Base-by-base conservation (phyloP, 2,797 vertebrate species). In the Nyctibius grandis region DNA sequence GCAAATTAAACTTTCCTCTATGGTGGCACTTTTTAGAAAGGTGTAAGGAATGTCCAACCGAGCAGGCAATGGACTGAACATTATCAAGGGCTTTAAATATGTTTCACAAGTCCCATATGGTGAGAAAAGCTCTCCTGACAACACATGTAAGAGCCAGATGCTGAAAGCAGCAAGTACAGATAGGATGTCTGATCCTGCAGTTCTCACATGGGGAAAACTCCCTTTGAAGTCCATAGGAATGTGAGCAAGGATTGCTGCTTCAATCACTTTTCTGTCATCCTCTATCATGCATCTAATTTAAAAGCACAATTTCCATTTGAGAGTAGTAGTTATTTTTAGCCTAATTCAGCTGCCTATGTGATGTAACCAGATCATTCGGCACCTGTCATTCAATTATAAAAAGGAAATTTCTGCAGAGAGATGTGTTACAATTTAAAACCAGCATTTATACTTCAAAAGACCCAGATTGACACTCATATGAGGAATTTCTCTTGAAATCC, bases 51-150 rank as follows among this genome's bases (percentile, higher is more conserved):
- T 84, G 44, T 28, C 88, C 82, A 88, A 10, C 2, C 3, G 88
- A 91, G 34, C n/a, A 44, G 68, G 72, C 48, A 91, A 82, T 1
- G 19, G 54, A 78, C 57, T 59, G 81, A 83, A 72, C 48, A 59
- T 42, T 78, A 89, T 65, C 79, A 47, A 84, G 69, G 42, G 65
- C 56, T 93, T 94, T 72, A 54, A 94, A 78, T 45, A 60, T 4
- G 11, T 86, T 96, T 97, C 94, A 78, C 92, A 94, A 81, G 53
- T 95, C 89, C 53, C 79, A 51, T 47, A 89, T 31, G 75, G 93
- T 91, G 94, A 95, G 92, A 96, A 96, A 95, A 95, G 87, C 94
- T 92, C 87, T 91, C 54, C 72, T 91, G 85, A 93, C 85, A 96
- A 54, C 26, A 77, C 34, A 38, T 72, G 73, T 57, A 72, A 84